phyloP scores from a whole-genome alignment of 2,888 invertebrate genomes.

The Quadriops clusia region DNA sequence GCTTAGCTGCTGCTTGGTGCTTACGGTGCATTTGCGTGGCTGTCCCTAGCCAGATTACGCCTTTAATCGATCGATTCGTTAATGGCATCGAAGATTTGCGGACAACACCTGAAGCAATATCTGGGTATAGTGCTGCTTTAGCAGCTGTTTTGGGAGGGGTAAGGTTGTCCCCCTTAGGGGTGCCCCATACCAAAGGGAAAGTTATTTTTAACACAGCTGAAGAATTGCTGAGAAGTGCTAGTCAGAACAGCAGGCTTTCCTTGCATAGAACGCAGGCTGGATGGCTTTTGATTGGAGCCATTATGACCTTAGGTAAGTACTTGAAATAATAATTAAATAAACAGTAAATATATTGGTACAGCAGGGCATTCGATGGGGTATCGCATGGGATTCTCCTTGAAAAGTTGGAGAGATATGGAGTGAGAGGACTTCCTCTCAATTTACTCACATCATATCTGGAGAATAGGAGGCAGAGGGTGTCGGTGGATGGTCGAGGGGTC shows the following conservation, averaged over 20 bases:
- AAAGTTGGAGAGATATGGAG: too few relatives aligned
- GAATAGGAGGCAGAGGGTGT: too few relatives aligned
- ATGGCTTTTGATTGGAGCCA: constrained; percentile 92
- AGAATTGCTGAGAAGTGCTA: constrained; percentile 88
- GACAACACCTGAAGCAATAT: constrained; percentile 78
- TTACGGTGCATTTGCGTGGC: constrained; percentile 85
- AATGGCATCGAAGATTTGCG: constrained; percentile 81
- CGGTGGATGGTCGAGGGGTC: too few relatives aligned
- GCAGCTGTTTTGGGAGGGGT: constrained; percentile 90
- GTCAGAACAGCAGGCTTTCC: constrained; percentile 90
- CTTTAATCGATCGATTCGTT: constrained; percentile 80
- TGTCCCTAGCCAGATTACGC: constrained; percentile 88
- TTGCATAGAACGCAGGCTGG: constrained; percentile 93
- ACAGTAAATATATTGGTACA: too few relatives aligned
- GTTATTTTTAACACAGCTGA: constrained; percentile 96
- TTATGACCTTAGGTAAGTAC: constrained; percentile 77
- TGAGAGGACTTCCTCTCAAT: neutral
- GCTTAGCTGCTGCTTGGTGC: constrained; percentile 92
- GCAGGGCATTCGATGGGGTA: too few relatives aligned
- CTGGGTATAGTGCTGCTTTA: constrained; percentile 87
- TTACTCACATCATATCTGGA: too few relatives aligned
- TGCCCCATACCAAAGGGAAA: constrained; percentile 95
- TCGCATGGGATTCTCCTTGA: too few relatives aligned
- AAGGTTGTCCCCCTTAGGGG: constrained; percentile 78
- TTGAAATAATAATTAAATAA: constrained; percentile 5